phyloP scores from a whole-genome alignment of 2,797 vertebrate species.

The Antrozous pallidus region DNA sequence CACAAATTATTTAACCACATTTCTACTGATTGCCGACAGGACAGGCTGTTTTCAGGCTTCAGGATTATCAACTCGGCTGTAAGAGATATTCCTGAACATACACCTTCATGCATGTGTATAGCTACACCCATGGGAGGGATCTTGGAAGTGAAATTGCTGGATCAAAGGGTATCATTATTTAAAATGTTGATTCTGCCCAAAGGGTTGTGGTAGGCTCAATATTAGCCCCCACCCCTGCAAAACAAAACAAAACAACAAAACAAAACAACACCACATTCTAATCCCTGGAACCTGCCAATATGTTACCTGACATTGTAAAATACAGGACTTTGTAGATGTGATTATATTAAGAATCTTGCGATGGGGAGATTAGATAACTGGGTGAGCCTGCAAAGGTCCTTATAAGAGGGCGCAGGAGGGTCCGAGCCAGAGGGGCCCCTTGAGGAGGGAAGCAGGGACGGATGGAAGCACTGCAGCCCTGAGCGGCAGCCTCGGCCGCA shows the following conservation, averaged over 20 bases:
- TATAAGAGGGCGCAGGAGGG: not conserved
- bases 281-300: not conserved
- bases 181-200: not conserved
- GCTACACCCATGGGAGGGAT: not conserved
- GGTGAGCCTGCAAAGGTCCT: not conserved
- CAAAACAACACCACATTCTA: not conserved
- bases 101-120: not conserved
- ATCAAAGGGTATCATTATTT: not conserved
- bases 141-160: not conserved
- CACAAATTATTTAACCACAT: not conserved
- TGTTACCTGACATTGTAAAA: not conserved
- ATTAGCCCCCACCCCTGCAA: not conserved
- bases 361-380: not conserved
- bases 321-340: not conserved
- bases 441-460: not conserved
- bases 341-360: not conserved
- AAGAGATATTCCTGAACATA: not conserved
- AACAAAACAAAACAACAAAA: not conserved
- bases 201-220: not conserved
- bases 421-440: not conserved
- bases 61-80: not conserved
- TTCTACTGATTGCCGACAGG: not conserved
- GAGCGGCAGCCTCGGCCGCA: not conserved
- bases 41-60: not conserved
- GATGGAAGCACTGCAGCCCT: rapidly evolving